phyloP scores from a whole-genome alignment of 1,140 invertebrate species.

The Penaeus chinensis region DNA sequence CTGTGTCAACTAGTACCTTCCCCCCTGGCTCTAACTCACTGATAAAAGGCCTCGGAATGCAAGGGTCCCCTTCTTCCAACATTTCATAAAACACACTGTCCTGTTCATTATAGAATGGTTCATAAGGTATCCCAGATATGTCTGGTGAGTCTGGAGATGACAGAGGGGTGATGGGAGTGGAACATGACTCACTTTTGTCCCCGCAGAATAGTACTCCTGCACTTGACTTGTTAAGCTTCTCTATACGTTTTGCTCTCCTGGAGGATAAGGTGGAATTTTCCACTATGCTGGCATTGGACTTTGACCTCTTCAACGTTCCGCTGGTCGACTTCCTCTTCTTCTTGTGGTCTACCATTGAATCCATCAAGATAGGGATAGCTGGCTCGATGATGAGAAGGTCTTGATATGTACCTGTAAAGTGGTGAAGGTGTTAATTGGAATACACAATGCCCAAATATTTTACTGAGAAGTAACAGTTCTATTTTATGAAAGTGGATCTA shows the following conservation, averaged over 20 bases:
- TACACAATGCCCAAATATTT: neutral
- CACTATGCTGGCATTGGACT: slow-evolving; percentile 50
- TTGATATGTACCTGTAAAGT: slow-evolving; percentile 62
- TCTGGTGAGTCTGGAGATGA: slow-evolving; percentile 29
- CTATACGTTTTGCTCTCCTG: slow-evolving; percentile 42
- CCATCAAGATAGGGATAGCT: slow-evolving; percentile 54
- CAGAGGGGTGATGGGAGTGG: neutral
- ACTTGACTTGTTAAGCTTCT: slow-evolving; percentile 50
- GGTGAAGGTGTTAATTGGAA: slow-evolving; percentile 1
- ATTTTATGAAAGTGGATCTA: neutral
- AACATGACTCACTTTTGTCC: slow-evolving; percentile 16
- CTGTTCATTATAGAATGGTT: slow-evolving; percentile 24
- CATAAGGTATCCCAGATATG: neutral
- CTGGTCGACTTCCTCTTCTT: slow-evolving; percentile 50
- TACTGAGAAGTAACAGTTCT: neutral
- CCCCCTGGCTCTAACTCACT: neutral
- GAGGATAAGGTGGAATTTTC: slow-evolving; percentile 44
- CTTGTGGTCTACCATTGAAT: slow-evolving; percentile 44
- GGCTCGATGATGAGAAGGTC: slow-evolving; percentile 65
- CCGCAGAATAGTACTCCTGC: slow-evolving; percentile 51
- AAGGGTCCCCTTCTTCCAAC: neutral
- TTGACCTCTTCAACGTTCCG: slow-evolving; percentile 45
- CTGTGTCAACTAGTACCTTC: slow-evolving; percentile 31
- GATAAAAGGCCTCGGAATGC: neutral
- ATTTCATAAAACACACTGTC: neutral